These are phyloP conservation scores for Willowsia nigromaculata DNA, from an alignment of 2,888 invertebrate species.

Conservation along the genomic window DNA sequence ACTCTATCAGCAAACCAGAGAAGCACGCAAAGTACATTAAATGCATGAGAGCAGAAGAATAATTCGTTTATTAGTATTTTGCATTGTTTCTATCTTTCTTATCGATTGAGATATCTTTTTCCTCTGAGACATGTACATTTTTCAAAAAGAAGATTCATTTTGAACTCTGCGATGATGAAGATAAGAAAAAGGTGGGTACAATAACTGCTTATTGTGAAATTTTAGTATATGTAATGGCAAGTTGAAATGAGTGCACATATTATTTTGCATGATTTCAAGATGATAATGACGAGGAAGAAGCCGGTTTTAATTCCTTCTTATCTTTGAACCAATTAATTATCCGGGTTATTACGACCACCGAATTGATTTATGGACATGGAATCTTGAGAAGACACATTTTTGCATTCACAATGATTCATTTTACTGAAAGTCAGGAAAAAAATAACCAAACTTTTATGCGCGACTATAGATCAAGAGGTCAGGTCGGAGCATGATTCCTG, in stretches of 20 bases:
- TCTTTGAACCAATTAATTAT: constrained; percentile 56
- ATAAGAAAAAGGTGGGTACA: background rate
- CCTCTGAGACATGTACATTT: background rate
- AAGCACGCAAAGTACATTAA: background rate
- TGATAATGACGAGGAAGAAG: background rate
- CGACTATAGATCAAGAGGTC: no score
- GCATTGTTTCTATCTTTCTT: background rate
- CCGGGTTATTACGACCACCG: constrained; percentile 34
- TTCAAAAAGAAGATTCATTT: background rate
- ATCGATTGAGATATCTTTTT: constrained; percentile 50
- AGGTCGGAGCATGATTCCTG: no score
- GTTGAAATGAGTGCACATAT: background rate
- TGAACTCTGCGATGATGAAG: background rate
- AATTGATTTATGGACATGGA: constrained; percentile 38
- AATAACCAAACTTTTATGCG: background rate
- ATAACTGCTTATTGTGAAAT: background rate
- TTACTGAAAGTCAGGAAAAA: background rate
- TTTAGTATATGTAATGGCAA: background rate
- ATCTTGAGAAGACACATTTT: constrained; percentile 30
- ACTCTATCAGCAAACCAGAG: background rate
- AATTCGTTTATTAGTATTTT: background rate
- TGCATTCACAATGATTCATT: background rate
- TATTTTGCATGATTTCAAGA: background rate
- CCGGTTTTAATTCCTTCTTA: constrained; percentile 40
- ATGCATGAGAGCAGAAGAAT: background rate